Evolutionary conservation across 2,888 invertebrate species (phyloP).

Genomic region (Eupsilia transversa): DNA sequence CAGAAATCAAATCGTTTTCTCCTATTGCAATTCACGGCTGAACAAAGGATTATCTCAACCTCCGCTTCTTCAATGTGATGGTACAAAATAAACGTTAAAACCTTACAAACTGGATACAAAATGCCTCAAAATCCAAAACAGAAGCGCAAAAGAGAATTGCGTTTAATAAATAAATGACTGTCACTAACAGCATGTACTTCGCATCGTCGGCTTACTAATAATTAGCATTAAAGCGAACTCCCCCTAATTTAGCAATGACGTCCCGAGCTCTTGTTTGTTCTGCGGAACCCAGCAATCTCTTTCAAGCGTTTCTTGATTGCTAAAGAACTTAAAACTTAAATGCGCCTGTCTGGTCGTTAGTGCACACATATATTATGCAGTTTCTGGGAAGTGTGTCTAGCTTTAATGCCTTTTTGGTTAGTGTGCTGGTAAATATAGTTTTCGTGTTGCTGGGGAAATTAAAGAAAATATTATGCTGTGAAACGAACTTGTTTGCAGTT

Average conservation of each 20-base stretch:
- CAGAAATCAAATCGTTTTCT: slow-evolving; percentile 1
- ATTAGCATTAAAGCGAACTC: slow-evolving; percentile 52
- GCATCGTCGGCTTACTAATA: slow-evolving; percentile 41
- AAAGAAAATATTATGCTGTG: slow-evolving; percentile 22
- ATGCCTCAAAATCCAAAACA: slow-evolving; percentile 9
- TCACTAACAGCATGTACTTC: slow-evolving; percentile 41
- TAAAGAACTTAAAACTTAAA: slow-evolving; percentile 75
- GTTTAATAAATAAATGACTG: slow-evolving; percentile 45
- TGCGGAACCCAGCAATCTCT: slow-evolving; percentile 64
- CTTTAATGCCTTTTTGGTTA: slow-evolving; percentile 54
- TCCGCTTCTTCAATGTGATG: neutral
- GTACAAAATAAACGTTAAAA: neutral
- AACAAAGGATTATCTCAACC: neutral
- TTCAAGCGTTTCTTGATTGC: slow-evolving; percentile 71
- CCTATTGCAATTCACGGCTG: neutral
- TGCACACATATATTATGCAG: slow-evolving; percentile 66
- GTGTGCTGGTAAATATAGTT: slow-evolving; percentile 28
- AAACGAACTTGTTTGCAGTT: slow-evolving; percentile 26
- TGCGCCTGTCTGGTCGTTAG: slow-evolving; percentile 63
- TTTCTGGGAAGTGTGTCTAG: slow-evolving; percentile 42
- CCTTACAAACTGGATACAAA: neutral
- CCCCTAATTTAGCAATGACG: slow-evolving; percentile 49
- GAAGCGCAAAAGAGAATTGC: slow-evolving; percentile 2
- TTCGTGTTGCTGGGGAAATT: slow-evolving; percentile 33
- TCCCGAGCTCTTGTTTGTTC: slow-evolving; percentile 53